phyloP scores from a whole-genome alignment of 2,797 vertebrate genomes.

The Brachymystax lenok region DNA sequence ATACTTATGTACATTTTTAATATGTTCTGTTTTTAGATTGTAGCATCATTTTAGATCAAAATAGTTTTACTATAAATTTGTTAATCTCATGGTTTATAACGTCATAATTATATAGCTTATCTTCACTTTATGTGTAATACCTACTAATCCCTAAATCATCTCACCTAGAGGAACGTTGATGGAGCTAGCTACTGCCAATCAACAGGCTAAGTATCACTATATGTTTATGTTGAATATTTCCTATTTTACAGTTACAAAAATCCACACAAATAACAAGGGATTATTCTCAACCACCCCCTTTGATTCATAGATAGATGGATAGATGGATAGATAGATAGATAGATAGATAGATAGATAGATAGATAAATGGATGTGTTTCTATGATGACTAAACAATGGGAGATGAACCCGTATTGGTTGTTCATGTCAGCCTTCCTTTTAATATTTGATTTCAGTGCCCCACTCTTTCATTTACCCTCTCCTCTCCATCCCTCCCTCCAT shows the following conservation, averaged over 20 bases:
- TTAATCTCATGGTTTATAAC: constrained; percentile 4
- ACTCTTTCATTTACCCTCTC: not conserved
- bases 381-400: constrained; percentile 3
- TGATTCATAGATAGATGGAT: too few relatives aligned
- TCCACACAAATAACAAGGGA: not conserved
- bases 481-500: not conserved
- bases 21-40: not conserved
- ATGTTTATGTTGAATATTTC: not conserved
- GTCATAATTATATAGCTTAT: constrained; percentile 11
- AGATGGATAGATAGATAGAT: too few relatives aligned
- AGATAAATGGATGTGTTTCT: not conserved
- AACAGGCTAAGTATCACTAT: not conserved
- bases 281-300: not conserved
- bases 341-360: too few relatives aligned
- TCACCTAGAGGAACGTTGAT: constrained; percentile 19
- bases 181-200: constrained; percentile 2
- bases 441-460: too few relatives aligned
- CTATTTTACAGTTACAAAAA: not conserved
- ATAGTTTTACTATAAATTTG: not conserved
- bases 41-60: constrained; percentile 5
- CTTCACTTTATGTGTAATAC: constrained; percentile 20
- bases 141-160: constrained; percentile 14
- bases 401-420: not conserved
- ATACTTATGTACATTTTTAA: not conserved
- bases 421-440: not conserved